Evolutionary conservation across 2,797 vertebrate genomes (phyloP), one percentile per base, ranked within the genome.

Genomic region (Anguilla pacifica): DNA sequence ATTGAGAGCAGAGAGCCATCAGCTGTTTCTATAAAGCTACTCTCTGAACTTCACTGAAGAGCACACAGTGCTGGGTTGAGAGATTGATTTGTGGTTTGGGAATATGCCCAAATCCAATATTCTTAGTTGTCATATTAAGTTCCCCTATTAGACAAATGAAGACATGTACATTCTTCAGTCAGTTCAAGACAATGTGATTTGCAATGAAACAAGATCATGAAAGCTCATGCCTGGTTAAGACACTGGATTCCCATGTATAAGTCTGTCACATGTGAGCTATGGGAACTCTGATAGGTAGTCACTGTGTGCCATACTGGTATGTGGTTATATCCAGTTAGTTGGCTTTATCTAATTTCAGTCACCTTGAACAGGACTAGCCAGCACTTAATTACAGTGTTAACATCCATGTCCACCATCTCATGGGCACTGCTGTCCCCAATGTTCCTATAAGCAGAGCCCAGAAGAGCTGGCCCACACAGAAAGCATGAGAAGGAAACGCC

Each of bases 21-120:
- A 82, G 43, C 79, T 6, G 46, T 82, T n/a, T 82, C 79, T 3
- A 39, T 51, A 51, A 82, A 49, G 6, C 25, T 49, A 51, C 25
- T 82, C 79, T 82, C 46, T 82, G 19, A 49, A 31, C 46, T 49
- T 51, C 79, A n/a, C 43, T 3, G 74, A 39, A 35, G 74, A 77
- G 74, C 74, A 19, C 39, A 43, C 35, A 22, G 43, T n/a, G 15
- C 43, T 46, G 77, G 77, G 74, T 39, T 79, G 35, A 19, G 74
- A 46, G 74, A 79, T 79, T 82, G 79, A 82, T 82, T 82, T 46
- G 46, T 51, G 79, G 43, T 49, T 49, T 82, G 79, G 46, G 79
- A 51, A 82, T 82, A 51, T 25, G 79, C 79, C 79, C 28, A 82
- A 82, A 82, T 82, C 46, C 46, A 82, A 49, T 82, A 82, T 82